Evolutionary conservation across 1,140 invertebrate species (phyloP), one percentile per base, ranked within the genome.

Genomic region (Coenobita brevimanus): DNA sequence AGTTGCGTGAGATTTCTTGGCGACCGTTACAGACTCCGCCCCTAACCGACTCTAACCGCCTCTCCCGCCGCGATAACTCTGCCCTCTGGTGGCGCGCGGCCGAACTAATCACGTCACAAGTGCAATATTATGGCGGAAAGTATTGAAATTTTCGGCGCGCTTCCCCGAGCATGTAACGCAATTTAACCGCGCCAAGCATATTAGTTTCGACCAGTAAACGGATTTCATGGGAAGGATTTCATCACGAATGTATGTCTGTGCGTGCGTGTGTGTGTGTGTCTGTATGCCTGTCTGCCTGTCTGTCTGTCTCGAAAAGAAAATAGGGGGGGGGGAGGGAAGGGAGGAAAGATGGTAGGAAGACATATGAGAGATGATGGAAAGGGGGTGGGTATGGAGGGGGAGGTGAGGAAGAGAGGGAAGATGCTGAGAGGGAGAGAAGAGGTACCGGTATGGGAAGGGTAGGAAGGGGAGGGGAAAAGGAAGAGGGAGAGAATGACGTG

Each of bases 181-280:
- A 87, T 87, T 87, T 80, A 81, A 87, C 84, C 84, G 71, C 84
- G 84, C 84, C 84, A 87, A 87, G 84, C 84, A 87, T 87, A 87
- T 87, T 87, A 87, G 76, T 87, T 87, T 87, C 84, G 76, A 71
- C 60, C 76, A 69, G 84, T 87, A 87, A 87, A 87, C 84, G 84
- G 84, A 86, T 86, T 86, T 86, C 84, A 86, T 86, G 75, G 84
- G 62, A 80, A 86, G 84, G 76, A 79, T 86, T 86, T 86, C 84
- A 79, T 86, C 84, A 69, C 38, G 84, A 46, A 57, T 71, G 69
- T 75, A 46, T 84, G 69, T 84, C 4, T 75, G 69, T 84, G 1
- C 64, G 79, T 81, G 79, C n/a, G n/a, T n/a, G n/a, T n/a, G n/a
- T n/a, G n/a, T 79, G 50, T 57, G 46, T 54, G 21, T 33, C n/a